These are phyloP conservation scores for Scaeva pyrastri DNA, from an alignment of 2,888 invertebrate genomes.

Conservation along the genomic window DNA sequence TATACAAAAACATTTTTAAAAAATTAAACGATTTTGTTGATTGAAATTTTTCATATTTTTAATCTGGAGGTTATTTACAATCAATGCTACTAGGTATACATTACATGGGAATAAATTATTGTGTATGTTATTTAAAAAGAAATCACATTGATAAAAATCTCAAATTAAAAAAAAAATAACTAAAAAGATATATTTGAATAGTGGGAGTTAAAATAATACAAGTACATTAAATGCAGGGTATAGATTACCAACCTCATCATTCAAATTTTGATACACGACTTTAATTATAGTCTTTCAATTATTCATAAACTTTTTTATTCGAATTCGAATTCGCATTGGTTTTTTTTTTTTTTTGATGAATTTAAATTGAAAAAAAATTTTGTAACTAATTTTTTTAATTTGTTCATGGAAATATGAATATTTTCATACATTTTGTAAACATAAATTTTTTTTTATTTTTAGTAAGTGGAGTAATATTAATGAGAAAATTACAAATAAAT, in stretches of 20 bases:
- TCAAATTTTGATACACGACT: conserved; percentile 6
- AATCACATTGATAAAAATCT: background rate
- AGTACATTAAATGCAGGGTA: background rate
- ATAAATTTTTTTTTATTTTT: too few relatives aligned
- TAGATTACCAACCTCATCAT: background rate
- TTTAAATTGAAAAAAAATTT: conserved; percentile 2
- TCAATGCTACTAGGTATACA: conserved; percentile 2
- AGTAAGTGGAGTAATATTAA: conserved; percentile 10
- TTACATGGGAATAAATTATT: background rate
- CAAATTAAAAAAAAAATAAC: background rate
- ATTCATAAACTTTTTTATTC: conserved; percentile 19
- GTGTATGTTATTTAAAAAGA: conserved; percentile 1
- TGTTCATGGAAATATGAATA: conserved; percentile 15
- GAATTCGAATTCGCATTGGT: background rate
- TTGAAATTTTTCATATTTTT: background rate
- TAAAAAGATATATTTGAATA: background rate
- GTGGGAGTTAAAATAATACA: conserved; percentile 2
- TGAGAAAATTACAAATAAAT: conserved; percentile 10
- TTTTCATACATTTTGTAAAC: background rate
- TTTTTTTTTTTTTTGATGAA: background rate
- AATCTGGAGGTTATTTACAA: background rate
- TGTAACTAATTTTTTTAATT: conserved; percentile 3
- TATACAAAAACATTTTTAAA: background rate
- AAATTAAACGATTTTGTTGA: background rate
- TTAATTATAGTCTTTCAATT: conserved; percentile 35